Conservation (phyloP, 2,113 vertebrate species). For the Tachycineta bicolor region DNA sequence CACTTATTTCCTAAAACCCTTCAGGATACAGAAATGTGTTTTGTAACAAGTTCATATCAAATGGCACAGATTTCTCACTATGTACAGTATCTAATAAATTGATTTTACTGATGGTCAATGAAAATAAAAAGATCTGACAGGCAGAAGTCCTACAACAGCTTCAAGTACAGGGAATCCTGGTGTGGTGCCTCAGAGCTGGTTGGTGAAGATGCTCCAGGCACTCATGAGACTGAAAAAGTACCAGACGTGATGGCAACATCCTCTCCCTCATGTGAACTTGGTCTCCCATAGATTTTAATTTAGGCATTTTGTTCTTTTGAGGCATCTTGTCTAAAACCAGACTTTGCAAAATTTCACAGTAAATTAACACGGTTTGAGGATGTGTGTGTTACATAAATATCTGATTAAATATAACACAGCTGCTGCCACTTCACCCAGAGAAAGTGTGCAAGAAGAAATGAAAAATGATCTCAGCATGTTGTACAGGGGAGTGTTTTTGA, state of each 20-base stretch:
- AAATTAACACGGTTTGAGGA: not conserved
- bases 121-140: not conserved
- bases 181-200: not conserved
- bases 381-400: not conserved
- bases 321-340: not conserved
- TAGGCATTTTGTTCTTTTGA: not conserved
- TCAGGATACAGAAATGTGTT: not conserved
- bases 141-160: not conserved
- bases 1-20: not conserved
- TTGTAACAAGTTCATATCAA: not conserved
- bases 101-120: not conserved
- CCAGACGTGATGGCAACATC: not conserved
- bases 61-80: not conserved
- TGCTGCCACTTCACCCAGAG: not conserved
- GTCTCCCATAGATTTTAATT: not conserved
- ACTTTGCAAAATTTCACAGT: not conserved
- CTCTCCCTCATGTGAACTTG: not conserved
- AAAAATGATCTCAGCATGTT: not conserved
- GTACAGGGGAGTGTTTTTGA: accelerated
- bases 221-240: not conserved
- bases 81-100: not conserved
- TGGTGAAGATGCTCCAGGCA: not conserved
- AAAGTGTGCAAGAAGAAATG: not conserved
- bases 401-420: not conserved
- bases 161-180: not conserved